A percentile compares a stretch with the other conserved stretches of the same genome.
phyloP scores from a whole-genome alignment of 2,888 invertebrate genomes.

The Drosophila pseudotalamancana region DNA sequence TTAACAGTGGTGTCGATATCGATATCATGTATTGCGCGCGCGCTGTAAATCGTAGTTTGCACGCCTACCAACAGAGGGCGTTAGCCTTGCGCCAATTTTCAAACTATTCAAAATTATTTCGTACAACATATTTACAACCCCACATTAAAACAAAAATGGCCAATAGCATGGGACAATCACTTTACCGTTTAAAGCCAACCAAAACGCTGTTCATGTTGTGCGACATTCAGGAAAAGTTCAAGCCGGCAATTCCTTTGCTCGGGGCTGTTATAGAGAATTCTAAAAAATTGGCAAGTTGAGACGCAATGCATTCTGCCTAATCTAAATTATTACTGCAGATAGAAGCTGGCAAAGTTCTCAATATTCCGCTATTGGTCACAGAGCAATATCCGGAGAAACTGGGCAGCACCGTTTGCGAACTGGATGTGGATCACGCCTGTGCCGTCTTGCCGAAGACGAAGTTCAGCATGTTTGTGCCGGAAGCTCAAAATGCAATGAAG shows the following conservation, averaged over 20 bases:
- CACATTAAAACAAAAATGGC: conserved; percentile 23
- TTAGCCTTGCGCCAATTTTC: conserved; percentile 19
- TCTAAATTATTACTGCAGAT: conserved; percentile 84
- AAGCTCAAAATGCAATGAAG: conserved; percentile 86
- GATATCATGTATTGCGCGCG: conserved; percentile 2
- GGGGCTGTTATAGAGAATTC: conserved; percentile 88
- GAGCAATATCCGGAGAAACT: conserved; percentile 91
- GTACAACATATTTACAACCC: background rate
- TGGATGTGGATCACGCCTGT: conserved; percentile 87
- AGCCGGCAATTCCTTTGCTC: conserved; percentile 89
- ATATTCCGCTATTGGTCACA: conserved; percentile 88
- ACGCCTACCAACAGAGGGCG: conserved; percentile 22
- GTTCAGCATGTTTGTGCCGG: conserved; percentile 91
- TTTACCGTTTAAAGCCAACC: conserved; percentile 79
- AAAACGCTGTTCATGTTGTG: conserved; percentile 91
- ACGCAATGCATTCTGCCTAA: background rate
- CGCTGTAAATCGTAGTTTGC: background rate
- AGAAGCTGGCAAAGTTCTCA: conserved; percentile 87
- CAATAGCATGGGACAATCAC: background rate
- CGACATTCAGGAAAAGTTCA: conserved; percentile 92
- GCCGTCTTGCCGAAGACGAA: conserved; percentile 89
- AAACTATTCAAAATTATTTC: conserved; percentile 2
- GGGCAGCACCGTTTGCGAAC: conserved; percentile 89
- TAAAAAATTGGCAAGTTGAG: conserved; percentile 86
- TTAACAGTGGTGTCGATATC: conserved; percentile 33